phyloP scores from a whole-genome alignment of 1,140 invertebrate species.

The Sycobia sp. region DNA sequence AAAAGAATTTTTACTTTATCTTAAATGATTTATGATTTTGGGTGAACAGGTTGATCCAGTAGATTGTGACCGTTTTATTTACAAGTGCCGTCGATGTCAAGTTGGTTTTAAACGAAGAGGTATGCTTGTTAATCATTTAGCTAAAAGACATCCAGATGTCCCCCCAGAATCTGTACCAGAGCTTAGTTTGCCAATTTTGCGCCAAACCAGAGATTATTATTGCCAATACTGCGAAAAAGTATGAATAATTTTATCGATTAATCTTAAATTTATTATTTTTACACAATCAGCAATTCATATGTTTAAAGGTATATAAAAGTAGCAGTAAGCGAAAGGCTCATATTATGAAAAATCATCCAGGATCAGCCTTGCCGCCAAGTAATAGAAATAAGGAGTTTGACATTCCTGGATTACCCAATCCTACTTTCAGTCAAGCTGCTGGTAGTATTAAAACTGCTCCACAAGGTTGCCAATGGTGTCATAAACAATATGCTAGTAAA shows the following conservation, averaged over 20 bases:
- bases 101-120: constrained; percentile 83
- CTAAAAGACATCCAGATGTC: constrained; percentile 82
- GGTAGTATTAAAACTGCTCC: constrained; percentile 76
- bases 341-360: constrained; percentile 85
- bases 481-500: constrained; percentile 83
- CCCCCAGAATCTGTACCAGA: constrained; percentile 78
- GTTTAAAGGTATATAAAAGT: constrained; percentile 76
- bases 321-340: constrained; percentile 85
- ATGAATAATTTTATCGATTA: constrained; percentile 9
- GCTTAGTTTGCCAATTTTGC: constrained; percentile 80
- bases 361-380: constrained; percentile 70
- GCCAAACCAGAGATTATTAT: constrained; percentile 81
- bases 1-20: not conserved
- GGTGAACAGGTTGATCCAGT: constrained; percentile 65
- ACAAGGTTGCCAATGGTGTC: constrained; percentile 80
- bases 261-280: not conserved
- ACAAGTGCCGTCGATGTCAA: constrained; percentile 81
- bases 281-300: too few species aligned
- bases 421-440: constrained; percentile 73
- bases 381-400: constrained; percentile 64
- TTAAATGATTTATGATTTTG: constrained; percentile 10
- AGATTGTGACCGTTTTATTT: constrained; percentile 79
- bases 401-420: constrained; percentile 63
- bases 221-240: constrained; percentile 87
- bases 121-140: constrained; percentile 85